Evolutionary conservation across 2,113 vertebrate genomes (phyloP).

Genomic region (Paramormyrops kingsleyae): DNA sequence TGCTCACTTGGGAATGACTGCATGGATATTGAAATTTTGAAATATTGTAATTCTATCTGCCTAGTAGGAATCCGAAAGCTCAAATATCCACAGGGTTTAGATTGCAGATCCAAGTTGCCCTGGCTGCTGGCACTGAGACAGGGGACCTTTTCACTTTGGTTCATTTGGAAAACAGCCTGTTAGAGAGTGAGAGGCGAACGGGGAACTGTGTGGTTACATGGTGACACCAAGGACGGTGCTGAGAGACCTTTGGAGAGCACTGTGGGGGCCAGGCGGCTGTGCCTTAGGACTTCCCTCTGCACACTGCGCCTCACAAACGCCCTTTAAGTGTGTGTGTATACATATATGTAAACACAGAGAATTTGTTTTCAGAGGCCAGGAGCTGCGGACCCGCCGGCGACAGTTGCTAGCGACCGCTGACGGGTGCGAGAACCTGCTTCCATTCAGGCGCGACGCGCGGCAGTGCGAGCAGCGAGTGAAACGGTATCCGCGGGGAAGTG

Average conservation of each 20-base stretch:
- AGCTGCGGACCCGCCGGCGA: neutral
- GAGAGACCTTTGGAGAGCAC: neutral
- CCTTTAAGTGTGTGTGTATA: neutral
- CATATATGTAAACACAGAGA: neutral
- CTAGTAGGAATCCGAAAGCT: neutral
- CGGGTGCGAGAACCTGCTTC: conserved; percentile 20
- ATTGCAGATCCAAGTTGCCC: neutral
- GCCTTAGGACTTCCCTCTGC: neutral
- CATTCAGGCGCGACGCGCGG: conserved; percentile 27
- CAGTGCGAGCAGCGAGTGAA: conserved; percentile 35
- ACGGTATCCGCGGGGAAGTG: conserved; percentile 51
- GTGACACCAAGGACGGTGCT: neutral
- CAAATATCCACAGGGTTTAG: neutral
- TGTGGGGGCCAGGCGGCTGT: neutral
- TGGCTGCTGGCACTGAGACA: neutral
- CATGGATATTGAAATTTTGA: conserved; percentile 5
- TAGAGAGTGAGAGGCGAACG: neutral
- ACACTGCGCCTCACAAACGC: neutral
- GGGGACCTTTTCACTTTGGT: neutral
- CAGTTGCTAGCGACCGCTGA: neutral
- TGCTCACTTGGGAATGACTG: neutral
- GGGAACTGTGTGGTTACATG: neutral
- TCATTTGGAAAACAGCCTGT: neutral
- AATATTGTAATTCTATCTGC: neutral
- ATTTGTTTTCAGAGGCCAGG: neutral